Percentiles rank a stretch among this genome's conserved stretches.
phyloP scores from a whole-genome alignment of 1,140 invertebrate species.

The Megalopta genalis region DNA sequence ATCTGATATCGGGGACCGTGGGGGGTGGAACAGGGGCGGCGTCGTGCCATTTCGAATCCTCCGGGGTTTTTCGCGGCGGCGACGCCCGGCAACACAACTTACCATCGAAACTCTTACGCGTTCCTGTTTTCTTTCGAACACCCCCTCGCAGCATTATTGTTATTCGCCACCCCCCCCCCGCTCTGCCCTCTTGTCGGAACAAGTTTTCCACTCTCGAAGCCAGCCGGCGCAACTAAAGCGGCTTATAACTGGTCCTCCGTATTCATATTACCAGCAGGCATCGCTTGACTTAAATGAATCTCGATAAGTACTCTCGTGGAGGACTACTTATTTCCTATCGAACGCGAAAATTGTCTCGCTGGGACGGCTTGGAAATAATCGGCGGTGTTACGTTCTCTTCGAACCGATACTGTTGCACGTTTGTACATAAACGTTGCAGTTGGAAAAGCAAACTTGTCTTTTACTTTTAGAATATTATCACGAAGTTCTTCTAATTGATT shows the following conservation, averaged over 20 bases:
- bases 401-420: neutral
- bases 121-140: slow-evolving; percentile 47
- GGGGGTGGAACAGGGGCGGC: neutral
- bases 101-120: slow-evolving; percentile 47
- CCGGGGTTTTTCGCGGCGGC: slow-evolving; percentile 27
- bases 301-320: slow-evolving; percentile 45
- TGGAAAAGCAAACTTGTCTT: neutral
- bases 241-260: slow-evolving; percentile 39
- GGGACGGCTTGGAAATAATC: neutral
- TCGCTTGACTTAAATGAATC: slow-evolving; percentile 48
- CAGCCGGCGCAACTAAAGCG: slow-evolving; percentile 12
- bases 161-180: slow-evolving; percentile 1
- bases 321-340: slow-evolving; percentile 44
- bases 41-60: slow-evolving; percentile 30
- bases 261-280: slow-evolving; percentile 33
- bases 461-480: no score
- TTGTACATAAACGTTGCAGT: neutral
- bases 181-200: neutral
- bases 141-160: slow-evolving; percentile 47
- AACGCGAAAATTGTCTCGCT: slow-evolving; percentile 17
- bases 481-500: no score
- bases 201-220: slow-evolving; percentile 6
- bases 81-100: slow-evolving; percentile 46
- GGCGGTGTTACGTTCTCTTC: neutral
- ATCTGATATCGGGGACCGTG: slow-evolving; percentile 33